Base-by-base conservation (phyloP, 2,113 vertebrate species). In the Pygoscelis antarcticus region DNA sequence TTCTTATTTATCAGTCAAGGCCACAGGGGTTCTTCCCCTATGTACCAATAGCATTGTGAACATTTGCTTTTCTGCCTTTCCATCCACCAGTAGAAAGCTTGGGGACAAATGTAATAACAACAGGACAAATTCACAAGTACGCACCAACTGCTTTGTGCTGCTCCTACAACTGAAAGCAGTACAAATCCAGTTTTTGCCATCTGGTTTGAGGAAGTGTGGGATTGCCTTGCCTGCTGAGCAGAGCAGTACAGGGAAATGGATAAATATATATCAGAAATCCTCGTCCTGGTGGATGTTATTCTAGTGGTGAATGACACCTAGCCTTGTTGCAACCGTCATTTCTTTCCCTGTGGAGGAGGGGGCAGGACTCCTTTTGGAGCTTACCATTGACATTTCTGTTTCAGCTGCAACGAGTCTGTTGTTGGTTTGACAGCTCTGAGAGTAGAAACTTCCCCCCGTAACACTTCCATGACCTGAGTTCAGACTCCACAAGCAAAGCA, bases 121-220 rank as follows among this genome's bases (percentile, higher is more conserved):
- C 20, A 69, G 81, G 81, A 72, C 57, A 83, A 91, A 87, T 70
- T 91, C 78, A 70, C 62, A 57, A 70, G 51, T 64, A 44, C 6
- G 3, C 42, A 64, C 57, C 61, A 79, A 89, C 29, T 91, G 81
- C 66, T 76, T 83, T 70, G 74, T 94, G 87, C 62, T 76, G 66
- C 49, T 87, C 16, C 89, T 80, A 20, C 81, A 79, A 21, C 18
- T 25, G 61, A 92, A 91, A 89, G 86, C 49, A 76, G 52, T 90
- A 87, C 77, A 91, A 62, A 77, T 55, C 49, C 70, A 49, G 29
- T 80, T 95, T 95, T 91, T 91, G 70, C 74, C 94, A 70, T 94
- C 74, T 96, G 93, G 52, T 91, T 96, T 91, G 87, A 89, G 52
- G 80, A 94, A 64, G 52, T 72, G 57, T 72, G 77, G 74, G 74